Evolutionary conservation across 2,113 vertebrate species (phyloP).

Genomic region (Pontoporia blainvillei): DNA sequence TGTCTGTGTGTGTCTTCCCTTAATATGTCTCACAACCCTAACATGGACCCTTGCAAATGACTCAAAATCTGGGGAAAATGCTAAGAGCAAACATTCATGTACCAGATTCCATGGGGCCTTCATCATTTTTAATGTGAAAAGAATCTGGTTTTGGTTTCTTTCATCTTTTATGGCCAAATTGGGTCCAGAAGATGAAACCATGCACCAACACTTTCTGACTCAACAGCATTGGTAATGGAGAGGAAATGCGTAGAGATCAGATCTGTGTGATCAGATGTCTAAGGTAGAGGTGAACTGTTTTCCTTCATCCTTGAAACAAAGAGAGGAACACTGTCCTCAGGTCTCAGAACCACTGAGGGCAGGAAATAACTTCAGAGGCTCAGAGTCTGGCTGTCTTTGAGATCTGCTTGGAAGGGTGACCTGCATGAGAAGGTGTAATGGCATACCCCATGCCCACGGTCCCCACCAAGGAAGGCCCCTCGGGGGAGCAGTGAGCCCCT

Average conservation of each 20-base stretch:
- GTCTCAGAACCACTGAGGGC: background rate
- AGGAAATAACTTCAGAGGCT: constrained; percentile 1
- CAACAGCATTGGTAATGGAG: background rate
- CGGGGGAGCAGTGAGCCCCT: background rate
- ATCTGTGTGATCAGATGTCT: background rate
- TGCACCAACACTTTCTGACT: constrained; percentile 36
- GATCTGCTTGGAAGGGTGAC: background rate
- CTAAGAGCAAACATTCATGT: constrained; percentile 66
- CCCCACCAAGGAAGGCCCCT: background rate
- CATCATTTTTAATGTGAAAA: constrained; percentile 65
- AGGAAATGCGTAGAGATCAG: background rate
- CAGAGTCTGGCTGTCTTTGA: background rate
- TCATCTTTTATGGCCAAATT: constrained; percentile 61
- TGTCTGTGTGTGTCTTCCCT: background rate
- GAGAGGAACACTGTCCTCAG: background rate
- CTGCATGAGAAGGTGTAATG: background rate
- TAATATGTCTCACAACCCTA: constrained; percentile 8
- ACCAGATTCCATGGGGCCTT: constrained; percentile 60
- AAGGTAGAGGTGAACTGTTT: background rate
- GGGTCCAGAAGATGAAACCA: constrained; percentile 51
- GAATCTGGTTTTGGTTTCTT: constrained; percentile 59
- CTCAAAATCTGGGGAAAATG: constrained; percentile 68
- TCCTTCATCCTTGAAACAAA: constrained; percentile 34
- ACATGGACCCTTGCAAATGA: constrained; percentile 25
- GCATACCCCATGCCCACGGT: background rate